Evolutionary conservation across 2,797 vertebrate genomes (phyloP), one percentile per base, ranked within the genome.

Genomic region (Poeciliopsis infans): DNA sequence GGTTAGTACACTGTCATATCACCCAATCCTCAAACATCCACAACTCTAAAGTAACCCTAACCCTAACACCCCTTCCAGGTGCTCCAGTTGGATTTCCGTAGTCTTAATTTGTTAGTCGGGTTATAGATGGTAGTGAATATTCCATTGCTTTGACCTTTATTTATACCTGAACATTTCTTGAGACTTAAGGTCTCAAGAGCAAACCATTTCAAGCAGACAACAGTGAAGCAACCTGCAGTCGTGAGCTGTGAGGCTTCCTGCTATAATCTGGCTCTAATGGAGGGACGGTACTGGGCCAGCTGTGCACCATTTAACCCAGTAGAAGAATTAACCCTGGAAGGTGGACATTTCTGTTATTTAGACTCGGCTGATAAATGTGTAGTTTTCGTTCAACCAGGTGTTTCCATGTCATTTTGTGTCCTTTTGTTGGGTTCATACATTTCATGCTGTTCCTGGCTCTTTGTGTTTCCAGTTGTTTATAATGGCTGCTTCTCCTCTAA

Each of bases 1-100:
- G 98, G 98, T 99, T 36, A 66, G 93, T 77, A 51, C 51, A 23
- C 23, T 2, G 47, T 49, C 47, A 20, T 18, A 6, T 49, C 47
- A 49, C 47, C 6, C 18, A 20, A 49, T 20, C 7, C 49, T 49
- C 20, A 20, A 20, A 49, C 2, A 15, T 11, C 43, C 43, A 45
- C 43, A 43, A 46, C 13, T 4, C 46, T 47, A 47, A 46, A 4
- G 4, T 49, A 20, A 53, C 20, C 20, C 23, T 20, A 25, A 10
- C 49, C 20, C 49, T 3, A 7, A 3, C 7, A 23, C 6, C 49
- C 49, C 15, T 61, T 61, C 28, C 57, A 61, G 57, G 28, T 3
- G 13, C 57, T 61, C 28, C 31, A 61, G 28, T 31, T 33, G 13
- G 28, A 31, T 33, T 31, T 61, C 28, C 33, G 28, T 61, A 16